Evolutionary conservation across 92 coral and sea anemone species (phyloP).

Genomic region (Galaxea fascicularis): DNA sequence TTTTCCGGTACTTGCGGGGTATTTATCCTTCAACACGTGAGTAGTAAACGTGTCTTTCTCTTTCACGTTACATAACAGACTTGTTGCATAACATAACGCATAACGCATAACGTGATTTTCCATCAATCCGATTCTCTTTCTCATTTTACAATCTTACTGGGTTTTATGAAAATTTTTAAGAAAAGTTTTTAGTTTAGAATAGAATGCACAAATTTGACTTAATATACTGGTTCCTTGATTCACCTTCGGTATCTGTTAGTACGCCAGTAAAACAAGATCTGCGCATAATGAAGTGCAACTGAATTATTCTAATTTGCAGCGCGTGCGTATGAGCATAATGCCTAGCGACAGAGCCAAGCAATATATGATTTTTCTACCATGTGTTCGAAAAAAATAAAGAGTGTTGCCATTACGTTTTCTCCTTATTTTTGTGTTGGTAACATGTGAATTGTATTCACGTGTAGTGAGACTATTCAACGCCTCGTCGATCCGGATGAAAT

Average conservation of each 20-base stretch:
- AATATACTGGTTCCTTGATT: neutral
- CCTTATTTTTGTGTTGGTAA: neutral
- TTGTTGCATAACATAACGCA: neutral
- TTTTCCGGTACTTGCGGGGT: neutral
- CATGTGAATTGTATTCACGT: constrained; percentile 1
- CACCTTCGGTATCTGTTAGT: neutral
- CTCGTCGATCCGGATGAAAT: constrained; percentile 5
- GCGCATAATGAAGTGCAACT: too few relatives aligned
- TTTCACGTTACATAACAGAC: neutral
- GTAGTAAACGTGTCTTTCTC: neutral
- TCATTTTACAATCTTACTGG: neutral
- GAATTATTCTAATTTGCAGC: neutral
- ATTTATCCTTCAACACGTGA: neutral
- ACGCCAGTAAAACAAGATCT: too few relatives aligned
- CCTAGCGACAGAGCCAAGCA: neutral
- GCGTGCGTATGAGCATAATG: neutral
- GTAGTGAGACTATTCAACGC: neutral
- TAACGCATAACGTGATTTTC: neutral
- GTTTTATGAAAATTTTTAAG: neutral
- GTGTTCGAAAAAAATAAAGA: neutral
- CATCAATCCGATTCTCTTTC: neutral
- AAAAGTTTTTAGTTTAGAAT: neutral
- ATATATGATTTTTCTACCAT: neutral
- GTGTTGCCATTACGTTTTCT: neutral
- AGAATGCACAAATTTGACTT: neutral